These are phyloP conservation scores for Rhynchomys soricoides DNA, from an alignment of 2,113 vertebrate species.

Conservation along the genomic window DNA sequence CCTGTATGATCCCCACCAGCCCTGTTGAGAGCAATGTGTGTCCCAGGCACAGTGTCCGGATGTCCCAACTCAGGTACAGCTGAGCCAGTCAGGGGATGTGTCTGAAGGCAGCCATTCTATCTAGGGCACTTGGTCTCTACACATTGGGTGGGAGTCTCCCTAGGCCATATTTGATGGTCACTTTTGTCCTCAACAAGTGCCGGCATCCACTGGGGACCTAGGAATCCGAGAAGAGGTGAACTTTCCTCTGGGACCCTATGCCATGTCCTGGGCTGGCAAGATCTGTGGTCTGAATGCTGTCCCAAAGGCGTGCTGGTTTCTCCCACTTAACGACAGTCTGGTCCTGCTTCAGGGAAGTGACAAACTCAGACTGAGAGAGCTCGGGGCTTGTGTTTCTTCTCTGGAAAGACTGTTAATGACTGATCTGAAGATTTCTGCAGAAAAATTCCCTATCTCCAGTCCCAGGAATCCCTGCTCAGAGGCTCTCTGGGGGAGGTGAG, in stretches of 20 bases:
- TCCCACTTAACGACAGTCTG: neutral
- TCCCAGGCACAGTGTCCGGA: neutral
- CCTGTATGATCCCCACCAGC: neutral
- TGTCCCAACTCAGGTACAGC: neutral
- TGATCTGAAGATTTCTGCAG: constrained; percentile 25
- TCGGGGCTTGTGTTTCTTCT: constrained; percentile 33
- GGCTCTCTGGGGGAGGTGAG: neutral
- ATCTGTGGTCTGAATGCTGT: neutral
- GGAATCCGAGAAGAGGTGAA: rapidly evolving
- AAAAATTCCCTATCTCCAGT: constrained; percentile 4
- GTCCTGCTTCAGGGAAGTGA: neutral
- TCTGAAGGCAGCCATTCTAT: too few species aligned
- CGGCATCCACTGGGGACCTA: neutral
- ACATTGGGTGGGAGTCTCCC: neutral
- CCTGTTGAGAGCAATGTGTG: neutral
- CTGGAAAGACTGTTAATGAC: constrained; percentile 30
- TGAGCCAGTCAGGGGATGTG: neutral
- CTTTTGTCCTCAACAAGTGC: neutral
- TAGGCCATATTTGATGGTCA: neutral
- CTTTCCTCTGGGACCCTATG: rapidly evolving
- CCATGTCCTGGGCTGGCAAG: too few species aligned
- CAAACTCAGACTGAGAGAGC: neutral
- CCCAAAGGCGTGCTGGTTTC: neutral
- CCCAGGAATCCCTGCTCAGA: constrained; percentile 25
- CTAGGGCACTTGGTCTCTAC: neutral